phyloP scores from a whole-genome alignment of 2,888 invertebrate species.

The Archips xylosteana region DNA sequence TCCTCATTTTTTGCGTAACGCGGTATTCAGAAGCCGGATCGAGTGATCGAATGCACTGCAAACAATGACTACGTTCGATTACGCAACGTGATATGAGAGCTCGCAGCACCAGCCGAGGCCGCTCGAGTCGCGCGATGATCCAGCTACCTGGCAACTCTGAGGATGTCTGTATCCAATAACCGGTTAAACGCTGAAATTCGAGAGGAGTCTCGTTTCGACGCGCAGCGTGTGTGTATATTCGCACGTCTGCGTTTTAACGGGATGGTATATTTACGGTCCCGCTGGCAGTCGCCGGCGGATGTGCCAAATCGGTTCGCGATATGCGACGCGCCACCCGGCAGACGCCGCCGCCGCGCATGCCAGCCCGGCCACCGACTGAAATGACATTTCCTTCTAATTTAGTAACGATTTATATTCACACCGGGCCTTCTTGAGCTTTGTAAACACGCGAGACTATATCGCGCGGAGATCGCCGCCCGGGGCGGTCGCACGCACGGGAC shows the following conservation, averaged over 20 bases:
- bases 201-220: slow-evolving; percentile 55
- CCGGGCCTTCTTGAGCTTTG: slow-evolving; percentile 43
- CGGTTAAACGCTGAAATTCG: slow-evolving; percentile 50
- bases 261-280: slow-evolving; percentile 76
- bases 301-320: slow-evolving; percentile 82
- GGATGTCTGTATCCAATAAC: slow-evolving; percentile 53
- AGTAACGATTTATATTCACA: slow-evolving; percentile 58
- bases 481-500: slow-evolving; percentile 47
- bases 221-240: slow-evolving; percentile 53
- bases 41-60: slow-evolving; percentile 67
- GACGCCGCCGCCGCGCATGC: slow-evolving; percentile 81
- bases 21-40: slow-evolving; percentile 67
- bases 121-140: slow-evolving; percentile 46
- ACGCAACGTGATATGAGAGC: slow-evolving; percentile 60
- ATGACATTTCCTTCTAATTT: slow-evolving; percentile 65
- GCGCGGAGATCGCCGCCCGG: slow-evolving; percentile 41
- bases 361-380: slow-evolving; percentile 76
- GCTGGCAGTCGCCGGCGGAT: slow-evolving; percentile 78
- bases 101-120: slow-evolving; percentile 41
- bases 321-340: slow-evolving; percentile 72
- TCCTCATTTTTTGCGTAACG: slow-evolving; percentile 75
- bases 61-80: slow-evolving; percentile 70
- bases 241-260: slow-evolving; percentile 61
- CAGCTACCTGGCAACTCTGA: slow-evolving; percentile 44
- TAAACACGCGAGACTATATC: slow-evolving; percentile 58